Percentiles rank a stretch among this genome's conserved stretches.
These are phyloP conservation scores for Egretta garzetta DNA, from an alignment of 2,113 vertebrate species.

Conservation along the genomic window DNA sequence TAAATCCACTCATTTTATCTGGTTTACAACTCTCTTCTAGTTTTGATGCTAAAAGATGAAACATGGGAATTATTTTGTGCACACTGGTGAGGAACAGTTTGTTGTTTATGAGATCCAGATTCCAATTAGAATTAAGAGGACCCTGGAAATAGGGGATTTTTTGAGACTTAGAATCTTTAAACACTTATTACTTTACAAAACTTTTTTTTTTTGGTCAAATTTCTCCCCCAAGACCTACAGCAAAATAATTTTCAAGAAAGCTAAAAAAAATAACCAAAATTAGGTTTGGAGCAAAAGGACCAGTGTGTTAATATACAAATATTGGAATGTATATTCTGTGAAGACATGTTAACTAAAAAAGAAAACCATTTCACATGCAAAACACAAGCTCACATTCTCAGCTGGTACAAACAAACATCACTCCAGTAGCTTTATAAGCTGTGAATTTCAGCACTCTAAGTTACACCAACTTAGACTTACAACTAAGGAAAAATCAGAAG, in stretches of 20 bases:
- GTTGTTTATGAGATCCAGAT: neutral
- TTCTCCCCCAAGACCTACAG: neutral
- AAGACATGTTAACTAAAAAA: neutral
- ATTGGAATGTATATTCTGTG: neutral
- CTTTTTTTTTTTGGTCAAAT: neutral
- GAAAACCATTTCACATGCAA: neutral
- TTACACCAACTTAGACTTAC: neutral
- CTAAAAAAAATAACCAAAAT: neutral
- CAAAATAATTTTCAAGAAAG: neutral
- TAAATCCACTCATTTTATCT: neutral
- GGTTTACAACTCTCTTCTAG: neutral
- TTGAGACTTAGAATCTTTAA: neutral
- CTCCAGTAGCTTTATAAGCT: neutral
- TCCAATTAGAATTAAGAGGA: neutral
- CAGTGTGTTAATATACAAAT: neutral
- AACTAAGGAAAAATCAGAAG: neutral
- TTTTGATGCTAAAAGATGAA: neutral
- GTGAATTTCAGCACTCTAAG: neutral
- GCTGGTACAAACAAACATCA: neutral
- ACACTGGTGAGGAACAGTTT: neutral
- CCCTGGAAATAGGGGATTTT: fast-evolving
- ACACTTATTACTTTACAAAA: neutral
- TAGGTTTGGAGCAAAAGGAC: neutral
- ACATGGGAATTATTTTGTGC: neutral
- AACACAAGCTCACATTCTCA: neutral